These are phyloP conservation scores for Saccostrea glomerata DNA, from an alignment of 1,140 invertebrate genomes.

Conservation along the genomic window DNA sequence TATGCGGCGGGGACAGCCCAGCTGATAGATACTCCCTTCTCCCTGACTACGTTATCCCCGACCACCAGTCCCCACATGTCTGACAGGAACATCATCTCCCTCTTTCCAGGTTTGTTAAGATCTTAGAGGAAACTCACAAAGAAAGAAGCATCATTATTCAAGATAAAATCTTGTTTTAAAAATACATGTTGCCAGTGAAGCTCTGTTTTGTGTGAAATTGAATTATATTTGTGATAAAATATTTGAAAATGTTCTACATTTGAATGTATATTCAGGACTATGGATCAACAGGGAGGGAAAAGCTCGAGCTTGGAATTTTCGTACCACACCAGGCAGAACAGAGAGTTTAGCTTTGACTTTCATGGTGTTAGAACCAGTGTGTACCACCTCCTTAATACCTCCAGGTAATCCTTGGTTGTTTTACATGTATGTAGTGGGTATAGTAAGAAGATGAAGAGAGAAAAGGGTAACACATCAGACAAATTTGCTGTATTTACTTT, in stretches of 20 bases:
- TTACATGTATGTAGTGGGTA: too few relatives aligned
- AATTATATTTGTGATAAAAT: not conserved
- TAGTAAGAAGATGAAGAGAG: too few relatives aligned
- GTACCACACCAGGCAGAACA: not conserved
- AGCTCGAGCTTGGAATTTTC: not conserved
- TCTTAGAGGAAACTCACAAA: not conserved
- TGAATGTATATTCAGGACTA: not conserved
- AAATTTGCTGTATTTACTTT: too few relatives aligned
- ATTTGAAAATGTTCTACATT: not conserved
- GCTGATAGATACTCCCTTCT: slow-evolving; percentile 25
- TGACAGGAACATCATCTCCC: slow-evolving; percentile 15
- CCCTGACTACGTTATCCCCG: not conserved
- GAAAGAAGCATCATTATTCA: not conserved
- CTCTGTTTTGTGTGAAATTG: not conserved
- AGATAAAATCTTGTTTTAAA: not conserved
- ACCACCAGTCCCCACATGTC: slow-evolving; percentile 29
- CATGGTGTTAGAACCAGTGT: not conserved
- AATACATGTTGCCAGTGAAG: not conserved
- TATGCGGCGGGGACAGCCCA: slow-evolving; percentile 44
- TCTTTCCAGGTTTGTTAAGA: not conserved
- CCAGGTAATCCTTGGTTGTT: not conserved
- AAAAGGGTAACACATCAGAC: too few relatives aligned
- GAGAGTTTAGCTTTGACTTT: not conserved
- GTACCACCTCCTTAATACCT: not conserved
- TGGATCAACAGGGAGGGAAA: slow-evolving; percentile 27